Conservation (phyloP, 2,888 invertebrate species). For the Trissonchulus sp. region DNA sequence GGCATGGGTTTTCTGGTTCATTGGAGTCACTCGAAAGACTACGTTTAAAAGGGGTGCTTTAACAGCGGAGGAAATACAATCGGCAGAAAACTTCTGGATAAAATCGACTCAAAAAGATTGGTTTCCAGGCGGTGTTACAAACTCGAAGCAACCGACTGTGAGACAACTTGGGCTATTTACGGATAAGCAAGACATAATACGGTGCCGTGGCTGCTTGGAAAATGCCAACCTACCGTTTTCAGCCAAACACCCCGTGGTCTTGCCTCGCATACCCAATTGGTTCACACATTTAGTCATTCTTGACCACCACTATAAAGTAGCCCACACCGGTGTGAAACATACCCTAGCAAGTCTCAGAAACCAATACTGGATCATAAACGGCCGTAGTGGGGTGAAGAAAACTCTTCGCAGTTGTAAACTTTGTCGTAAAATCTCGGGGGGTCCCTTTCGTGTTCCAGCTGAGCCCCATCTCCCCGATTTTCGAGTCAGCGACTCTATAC, state of each 20-base stretch:
- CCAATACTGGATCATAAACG: background rate
- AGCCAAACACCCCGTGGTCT: background rate
- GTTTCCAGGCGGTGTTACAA: background rate
- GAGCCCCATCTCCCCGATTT: background rate
- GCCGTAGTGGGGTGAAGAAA: background rate
- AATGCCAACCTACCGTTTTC: background rate
- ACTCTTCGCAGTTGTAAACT: background rate
- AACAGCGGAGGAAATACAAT: background rate
- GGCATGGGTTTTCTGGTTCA: background rate
- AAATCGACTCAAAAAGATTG: background rate
- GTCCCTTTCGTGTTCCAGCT: background rate
- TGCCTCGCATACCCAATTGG: background rate
- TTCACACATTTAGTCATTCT: background rate
- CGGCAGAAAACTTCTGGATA: background rate
- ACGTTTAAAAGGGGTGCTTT: background rate
- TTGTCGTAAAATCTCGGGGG: background rate
- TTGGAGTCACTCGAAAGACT: background rate
- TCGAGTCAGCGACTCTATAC: background rate
- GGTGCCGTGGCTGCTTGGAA: background rate
- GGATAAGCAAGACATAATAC: background rate
- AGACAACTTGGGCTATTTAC: background rate
- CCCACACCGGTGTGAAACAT: constrained; percentile 4
- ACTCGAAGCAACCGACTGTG: background rate
- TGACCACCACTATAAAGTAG: background rate
- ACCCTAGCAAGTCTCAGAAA: background rate